Conservation (phyloP, 2,888 invertebrate species). For the Autographa pulchrina region DNA sequence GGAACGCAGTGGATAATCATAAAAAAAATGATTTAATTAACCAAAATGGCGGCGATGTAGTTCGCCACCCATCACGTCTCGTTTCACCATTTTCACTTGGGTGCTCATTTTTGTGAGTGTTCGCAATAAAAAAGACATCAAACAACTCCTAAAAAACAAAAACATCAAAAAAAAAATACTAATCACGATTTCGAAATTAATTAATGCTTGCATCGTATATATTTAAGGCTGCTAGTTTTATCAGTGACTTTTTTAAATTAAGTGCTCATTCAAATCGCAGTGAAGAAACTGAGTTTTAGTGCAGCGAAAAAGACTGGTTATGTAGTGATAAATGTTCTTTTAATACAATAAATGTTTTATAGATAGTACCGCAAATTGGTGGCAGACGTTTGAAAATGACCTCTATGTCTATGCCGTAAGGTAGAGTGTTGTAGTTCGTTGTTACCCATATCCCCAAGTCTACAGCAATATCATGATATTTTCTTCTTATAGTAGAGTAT, state of each 20-base stretch:
- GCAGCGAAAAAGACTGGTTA: neutral
- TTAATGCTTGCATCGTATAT: neutral
- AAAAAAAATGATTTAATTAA: no score
- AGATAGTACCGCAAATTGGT: neutral
- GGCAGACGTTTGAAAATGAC: neutral
- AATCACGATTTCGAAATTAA: neutral
- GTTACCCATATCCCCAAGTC: no score
- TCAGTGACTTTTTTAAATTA: neutral
- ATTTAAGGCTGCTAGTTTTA: neutral
- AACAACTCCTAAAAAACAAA: no score
- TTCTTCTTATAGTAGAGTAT: no score
- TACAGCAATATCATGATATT: no score
- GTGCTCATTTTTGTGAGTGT: no score
- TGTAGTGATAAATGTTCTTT: neutral
- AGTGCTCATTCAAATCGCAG: neutral
- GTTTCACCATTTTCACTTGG: no score
- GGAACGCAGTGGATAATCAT: no score
- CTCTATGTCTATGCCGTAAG: neutral
- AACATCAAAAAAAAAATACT: no score
- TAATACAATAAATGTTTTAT: neutral
- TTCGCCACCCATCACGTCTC: no score
- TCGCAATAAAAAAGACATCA: no score
- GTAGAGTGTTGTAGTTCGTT: neutral
- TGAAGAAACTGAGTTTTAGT: neutral
- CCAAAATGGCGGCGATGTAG: no score